Evolutionary conservation across 1,140 invertebrate species (phyloP).

Genomic region (Drosophila dunni): DNA sequence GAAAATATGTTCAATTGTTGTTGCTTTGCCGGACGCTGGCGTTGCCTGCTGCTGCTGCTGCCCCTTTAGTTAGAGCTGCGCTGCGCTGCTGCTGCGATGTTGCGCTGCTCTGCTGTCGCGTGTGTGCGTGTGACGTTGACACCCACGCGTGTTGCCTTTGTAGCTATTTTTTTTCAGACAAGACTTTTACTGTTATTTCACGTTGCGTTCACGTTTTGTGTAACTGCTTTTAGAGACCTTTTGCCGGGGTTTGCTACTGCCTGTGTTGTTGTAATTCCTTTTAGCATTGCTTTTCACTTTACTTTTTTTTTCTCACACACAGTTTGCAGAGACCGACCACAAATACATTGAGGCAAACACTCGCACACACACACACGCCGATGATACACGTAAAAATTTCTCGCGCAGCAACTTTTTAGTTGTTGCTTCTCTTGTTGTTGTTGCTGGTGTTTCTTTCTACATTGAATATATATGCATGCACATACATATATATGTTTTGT

Average conservation of each 20-base stretch:
- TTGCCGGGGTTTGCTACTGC: slow-evolving; percentile 27
- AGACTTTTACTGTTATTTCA: slow-evolving; percentile 60
- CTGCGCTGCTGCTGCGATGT: background rate
- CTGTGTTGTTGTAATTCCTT: slow-evolving; percentile 60
- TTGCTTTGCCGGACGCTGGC: slow-evolving; percentile 25
- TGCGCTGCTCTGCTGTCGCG: slow-evolving; percentile 21
- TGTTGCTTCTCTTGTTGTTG: slow-evolving; percentile 48
- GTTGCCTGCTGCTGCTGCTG: slow-evolving; percentile 7
- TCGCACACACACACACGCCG: slow-evolving; percentile 40
- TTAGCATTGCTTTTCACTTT: slow-evolving; percentile 78
- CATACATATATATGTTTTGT: slow-evolving; percentile 28
- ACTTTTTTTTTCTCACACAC: slow-evolving; percentile 43
- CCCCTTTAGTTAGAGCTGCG: slow-evolving; percentile 3
- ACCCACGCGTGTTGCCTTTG: slow-evolving; percentile 37
- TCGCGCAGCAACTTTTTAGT: slow-evolving; percentile 73
- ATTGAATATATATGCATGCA: slow-evolving; percentile 37
- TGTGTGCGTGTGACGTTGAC: slow-evolving; percentile 41
- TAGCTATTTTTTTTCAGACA: slow-evolving; percentile 22
- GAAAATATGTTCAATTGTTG: slow-evolving; percentile 43
- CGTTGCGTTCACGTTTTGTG: slow-evolving; percentile 21
- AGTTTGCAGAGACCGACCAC: slow-evolving; percentile 29
- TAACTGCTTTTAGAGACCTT: slow-evolving; percentile 12
- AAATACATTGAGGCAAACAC: slow-evolving; percentile 24
- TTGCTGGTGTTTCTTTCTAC: slow-evolving; percentile 58
- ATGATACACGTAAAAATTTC: slow-evolving; percentile 73